These are phyloP conservation scores for Amphimedon queenslandica DNA, from an alignment of 37 sponge, comb jelly and placozoan genomes.

Conservation along the genomic window DNA sequence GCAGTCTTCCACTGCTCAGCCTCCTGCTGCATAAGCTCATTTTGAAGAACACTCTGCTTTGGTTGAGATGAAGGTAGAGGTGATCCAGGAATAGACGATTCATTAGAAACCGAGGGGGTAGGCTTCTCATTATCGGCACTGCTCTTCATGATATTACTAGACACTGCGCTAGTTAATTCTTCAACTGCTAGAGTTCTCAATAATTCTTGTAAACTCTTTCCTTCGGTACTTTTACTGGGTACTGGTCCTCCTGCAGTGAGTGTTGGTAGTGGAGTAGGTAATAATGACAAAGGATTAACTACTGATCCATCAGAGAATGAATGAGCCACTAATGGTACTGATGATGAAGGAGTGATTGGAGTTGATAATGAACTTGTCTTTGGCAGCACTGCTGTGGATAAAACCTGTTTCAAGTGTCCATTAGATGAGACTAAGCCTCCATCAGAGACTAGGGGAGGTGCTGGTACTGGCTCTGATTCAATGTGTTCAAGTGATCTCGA, in stretches of 20 bases:
- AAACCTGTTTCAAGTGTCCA: no score
- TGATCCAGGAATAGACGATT: not conserved
- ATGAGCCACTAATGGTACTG: not conserved
- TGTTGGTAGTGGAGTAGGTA: conserved; percentile 4
- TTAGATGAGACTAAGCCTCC: no score
- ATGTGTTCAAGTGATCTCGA: no score
- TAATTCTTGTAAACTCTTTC: conserved; percentile 9
- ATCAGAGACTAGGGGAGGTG: no score
- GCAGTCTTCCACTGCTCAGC: not conserved
- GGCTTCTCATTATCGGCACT: no score
- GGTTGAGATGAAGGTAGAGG: not conserved
- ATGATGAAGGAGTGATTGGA: no score
- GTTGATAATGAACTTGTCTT: no score
- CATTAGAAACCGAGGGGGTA: not conserved
- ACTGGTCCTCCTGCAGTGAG: not conserved
- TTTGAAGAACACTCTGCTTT: conserved; percentile 1
- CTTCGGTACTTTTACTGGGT: not conserved
- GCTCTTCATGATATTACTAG: no score
- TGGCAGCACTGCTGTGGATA: no score
- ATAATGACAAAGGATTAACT: conserved; percentile 2
- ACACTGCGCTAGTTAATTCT: conserved; percentile 42
- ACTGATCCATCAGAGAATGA: conserved; percentile 16
- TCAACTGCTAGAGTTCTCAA: conserved; percentile 32
- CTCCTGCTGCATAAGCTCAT: not conserved
- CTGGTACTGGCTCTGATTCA: no score